Conservation (phyloP, 2,888 invertebrate species). For the Fissipunctia ypsillon region DNA sequence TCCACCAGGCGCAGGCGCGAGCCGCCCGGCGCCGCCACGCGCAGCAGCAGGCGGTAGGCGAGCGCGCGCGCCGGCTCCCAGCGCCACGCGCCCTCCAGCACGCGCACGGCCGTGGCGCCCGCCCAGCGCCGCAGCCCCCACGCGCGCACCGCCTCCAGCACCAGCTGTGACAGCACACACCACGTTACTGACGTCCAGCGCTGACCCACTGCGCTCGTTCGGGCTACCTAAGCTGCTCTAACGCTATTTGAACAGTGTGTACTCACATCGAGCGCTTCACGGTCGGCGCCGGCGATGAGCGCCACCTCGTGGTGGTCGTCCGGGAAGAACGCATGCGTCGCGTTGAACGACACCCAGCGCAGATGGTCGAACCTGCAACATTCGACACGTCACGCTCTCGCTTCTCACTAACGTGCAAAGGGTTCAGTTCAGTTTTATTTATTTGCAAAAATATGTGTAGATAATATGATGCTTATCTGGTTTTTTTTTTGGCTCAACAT, state of each 20-base stretch:
- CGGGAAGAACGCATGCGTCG: conserved; percentile 94
- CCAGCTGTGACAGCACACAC: conserved; percentile 65
- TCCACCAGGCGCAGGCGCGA: conserved; percentile 91
- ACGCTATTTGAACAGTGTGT: background rate
- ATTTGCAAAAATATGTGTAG: too few species aligned
- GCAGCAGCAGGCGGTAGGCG: conserved; percentile 53
- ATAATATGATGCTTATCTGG: too few species aligned
- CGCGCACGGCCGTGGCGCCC: conserved; percentile 49
- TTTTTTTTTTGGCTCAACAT: too few species aligned
- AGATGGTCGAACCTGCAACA: conserved; percentile 93
- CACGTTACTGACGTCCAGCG: background rate
- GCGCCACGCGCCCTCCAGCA: conserved; percentile 81
- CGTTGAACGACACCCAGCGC: conserved; percentile 96
- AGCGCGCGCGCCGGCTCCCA: conserved; percentile 77
- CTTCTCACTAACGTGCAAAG: conserved; percentile 70
- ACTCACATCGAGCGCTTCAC: conserved; percentile 92
- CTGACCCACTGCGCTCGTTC: too few species aligned
- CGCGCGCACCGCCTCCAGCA: conserved; percentile 70
- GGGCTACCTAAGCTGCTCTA: too few species aligned
- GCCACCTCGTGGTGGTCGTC: conserved; percentile 94
- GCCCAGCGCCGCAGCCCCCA: conserved; percentile 74
- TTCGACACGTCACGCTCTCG: conserved; percentile 81
- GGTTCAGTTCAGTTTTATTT: too few species aligned
- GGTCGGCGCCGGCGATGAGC: conserved; percentile 92
- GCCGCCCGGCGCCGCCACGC: conserved; percentile 4